These are phyloP conservation scores for Heterohyrax brucei DNA, from an alignment of 2,797 vertebrate species.

Conservation along the genomic window DNA sequence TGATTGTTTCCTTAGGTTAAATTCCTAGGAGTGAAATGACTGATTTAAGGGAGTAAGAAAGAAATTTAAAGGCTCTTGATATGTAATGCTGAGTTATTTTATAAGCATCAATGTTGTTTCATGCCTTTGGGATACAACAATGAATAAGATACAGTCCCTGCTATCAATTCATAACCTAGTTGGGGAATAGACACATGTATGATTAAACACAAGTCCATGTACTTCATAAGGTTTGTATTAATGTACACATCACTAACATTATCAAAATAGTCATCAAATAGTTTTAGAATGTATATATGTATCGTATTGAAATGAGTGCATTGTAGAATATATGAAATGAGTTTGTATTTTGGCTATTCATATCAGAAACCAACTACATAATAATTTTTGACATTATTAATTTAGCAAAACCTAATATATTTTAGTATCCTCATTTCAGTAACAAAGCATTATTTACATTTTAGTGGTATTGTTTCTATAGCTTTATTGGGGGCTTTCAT, in stretches of 20 bases:
- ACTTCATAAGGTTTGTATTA: neutral
- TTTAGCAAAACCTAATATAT: neutral
- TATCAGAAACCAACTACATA: constrained; percentile 1
- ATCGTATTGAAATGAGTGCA: neutral
- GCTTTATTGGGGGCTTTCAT: neutral
- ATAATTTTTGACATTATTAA: constrained; percentile 32
- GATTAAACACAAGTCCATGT: neutral
- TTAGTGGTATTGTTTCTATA: constrained; percentile 8
- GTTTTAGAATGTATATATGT: neutral
- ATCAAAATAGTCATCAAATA: neutral
- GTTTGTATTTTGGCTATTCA: constrained; percentile 41
- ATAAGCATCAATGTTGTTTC: neutral
- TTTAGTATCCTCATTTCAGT: constrained; percentile 6
- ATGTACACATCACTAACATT: neutral
- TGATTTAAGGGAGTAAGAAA: constrained; percentile 39
- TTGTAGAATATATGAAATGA: constrained; percentile 33
- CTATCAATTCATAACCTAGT: neutral
- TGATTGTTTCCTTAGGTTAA: constrained; percentile 60
- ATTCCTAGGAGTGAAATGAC: constrained; percentile 26
- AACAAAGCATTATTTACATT: neutral
- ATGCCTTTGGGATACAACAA: neutral
- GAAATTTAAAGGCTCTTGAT: constrained; percentile 36
- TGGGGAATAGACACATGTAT: neutral
- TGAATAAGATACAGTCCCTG: neutral
- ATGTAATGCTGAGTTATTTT: constrained; percentile 25